phyloP scores from a whole-genome alignment of 2,888 invertebrate species.

The Plagodis pulveraria region DNA sequence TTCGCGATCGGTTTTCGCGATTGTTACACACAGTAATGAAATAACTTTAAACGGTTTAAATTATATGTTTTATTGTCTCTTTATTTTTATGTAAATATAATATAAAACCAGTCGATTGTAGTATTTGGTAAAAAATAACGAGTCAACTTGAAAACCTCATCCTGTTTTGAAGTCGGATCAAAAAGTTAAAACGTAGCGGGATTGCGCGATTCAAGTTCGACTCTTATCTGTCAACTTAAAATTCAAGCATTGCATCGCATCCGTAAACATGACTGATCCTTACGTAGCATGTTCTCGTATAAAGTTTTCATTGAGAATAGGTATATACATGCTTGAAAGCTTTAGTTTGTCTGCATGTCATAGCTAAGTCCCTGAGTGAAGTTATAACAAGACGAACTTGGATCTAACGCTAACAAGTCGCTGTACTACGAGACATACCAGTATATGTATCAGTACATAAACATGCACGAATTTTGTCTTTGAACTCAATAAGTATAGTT shows the following conservation, averaged over 20 bases:
- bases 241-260: constrained; percentile 9
- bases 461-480: neutral
- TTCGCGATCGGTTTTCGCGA: too few species aligned
- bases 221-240: constrained; percentile 15
- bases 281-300: constrained; percentile 19
- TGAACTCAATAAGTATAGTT: too few species aligned
- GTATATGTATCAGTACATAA: constrained; percentile 31
- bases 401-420: constrained; percentile 65
- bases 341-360: constrained; percentile 37
- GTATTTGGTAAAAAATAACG: too few species aligned
- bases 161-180: too few species aligned
- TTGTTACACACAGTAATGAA: too few species aligned
- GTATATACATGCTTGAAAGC: constrained; percentile 30
- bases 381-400: constrained; percentile 75
- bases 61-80: too few species aligned
- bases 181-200: too few species aligned
- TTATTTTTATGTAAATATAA: too few species aligned
- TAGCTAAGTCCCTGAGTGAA: constrained; percentile 43
- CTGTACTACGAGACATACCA: constrained; percentile 44
- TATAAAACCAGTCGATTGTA: too few species aligned
- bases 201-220: neutral
- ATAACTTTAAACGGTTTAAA: too few species aligned
- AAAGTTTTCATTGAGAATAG: constrained; percentile 28
- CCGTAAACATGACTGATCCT: constrained; percentile 23
- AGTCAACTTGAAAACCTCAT: too few species aligned